Base-by-base conservation (phyloP, 1,140 invertebrate genomes). In the Eupristina koningsbergeri region DNA sequence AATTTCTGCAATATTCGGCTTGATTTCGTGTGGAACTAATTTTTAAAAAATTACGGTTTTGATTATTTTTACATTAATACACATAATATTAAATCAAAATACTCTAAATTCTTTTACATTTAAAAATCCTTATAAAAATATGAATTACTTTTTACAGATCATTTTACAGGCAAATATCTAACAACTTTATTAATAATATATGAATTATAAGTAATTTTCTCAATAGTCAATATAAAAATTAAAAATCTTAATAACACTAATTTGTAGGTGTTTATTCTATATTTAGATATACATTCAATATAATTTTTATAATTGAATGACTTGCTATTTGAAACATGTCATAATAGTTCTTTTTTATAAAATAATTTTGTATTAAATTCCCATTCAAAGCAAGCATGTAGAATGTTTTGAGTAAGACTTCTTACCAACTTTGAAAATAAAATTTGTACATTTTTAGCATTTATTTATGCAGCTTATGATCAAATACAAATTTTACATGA, bases 141-240 rank as follows among this genome's bases (percentile, higher is more conserved):
- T 85, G 58, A 85, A 77, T 81, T n/a, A 81, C 31, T 77, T 78
- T 81, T 29, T 81, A 81, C 58, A 80, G 61, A 34, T 69, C 29
- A 80, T n/a, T n/a, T n/a, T 64, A 80, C 69, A 75, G 73, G 50
- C 50, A 75, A 63, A 76, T 63, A 84, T 19, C 50, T 73, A 64
- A 84, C 22, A 84, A 58, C 45, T 77, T 85, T 85, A 85, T 81
- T 77, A 63, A 84, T 84, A 84, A 81, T 81, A 81, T 31, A 80
- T 77, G 47, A 53, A 78, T 74, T n/a, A 80, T 47, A 85, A 80
- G 71, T 31, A 81, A 84, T 85, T 76, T 84, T 71, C n/a, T 77
- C 63, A 71, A 50, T 69, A 81, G 79, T 85, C 84, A 77, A 85
- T 31, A 50, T 63, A 84, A 83, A 78, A 84, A 84, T 17, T 74